Evolutionary conservation across 2,888 invertebrate genomes (phyloP), one percentile per base, ranked within the genome.

Genomic region (Synergus laeviventris): DNA sequence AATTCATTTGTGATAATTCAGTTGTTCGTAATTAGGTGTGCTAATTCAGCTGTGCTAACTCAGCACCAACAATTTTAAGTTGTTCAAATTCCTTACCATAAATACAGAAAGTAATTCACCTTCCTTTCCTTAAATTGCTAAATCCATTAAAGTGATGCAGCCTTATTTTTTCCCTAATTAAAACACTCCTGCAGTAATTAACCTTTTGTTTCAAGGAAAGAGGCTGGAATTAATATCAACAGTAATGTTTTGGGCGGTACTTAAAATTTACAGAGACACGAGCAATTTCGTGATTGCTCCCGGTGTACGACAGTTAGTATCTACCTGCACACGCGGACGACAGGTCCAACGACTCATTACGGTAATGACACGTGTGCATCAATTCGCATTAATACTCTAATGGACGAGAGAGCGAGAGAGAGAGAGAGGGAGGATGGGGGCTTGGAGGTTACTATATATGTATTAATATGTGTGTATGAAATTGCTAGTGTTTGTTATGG

Each of bases 331-430:
- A 75, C 75, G 83, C 77, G 83, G 84, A 84, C 85, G 84, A 84
- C 86, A 86, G 86, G 87, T 87, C 86, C 86, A 86, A 87, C 86
- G 87, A 89, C 89, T 89, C 90, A 90, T 90, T 90, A 90, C 88
- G 84, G 87, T 90, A 90, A 90, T 90, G 89, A 90, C 89, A 89
- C 89, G 87, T 87, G 84, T 86, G 89, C 90, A 90, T 90, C 89
- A 89, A 90, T 90, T 89, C 89, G 87, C 88, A 89, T 89, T 90
- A 90, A 90, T 90, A 90, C 89, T 90, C 89, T 90, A 90, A 90
- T 90, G 90, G 89, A 87, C 84, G 80, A 77, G 80, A 66, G 77
- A 79, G 81, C n/a, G n/a, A n/a, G n/a, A n/a, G n/a, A n/a, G n/a
- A n/a, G n/a, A n/a, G n/a, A n/a, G n/a, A n/a, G n/a, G n/a, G n/a